These are phyloP conservation scores for Mobula birostris DNA, from an alignment of 2,113 vertebrate genomes.

Conservation along the genomic window DNA sequence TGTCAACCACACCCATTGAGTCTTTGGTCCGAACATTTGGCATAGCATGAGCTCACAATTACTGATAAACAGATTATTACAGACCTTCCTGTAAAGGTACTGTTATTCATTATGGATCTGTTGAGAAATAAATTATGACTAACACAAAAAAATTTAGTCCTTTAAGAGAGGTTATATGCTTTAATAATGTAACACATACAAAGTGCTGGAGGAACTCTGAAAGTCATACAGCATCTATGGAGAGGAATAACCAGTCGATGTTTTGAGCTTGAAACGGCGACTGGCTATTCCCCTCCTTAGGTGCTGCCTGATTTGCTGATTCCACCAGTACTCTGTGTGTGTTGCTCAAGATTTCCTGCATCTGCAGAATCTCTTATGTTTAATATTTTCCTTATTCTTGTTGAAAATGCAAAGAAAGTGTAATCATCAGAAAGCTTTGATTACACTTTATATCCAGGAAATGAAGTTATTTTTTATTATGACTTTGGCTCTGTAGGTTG, in stretches of 20 bases:
- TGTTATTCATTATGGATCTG: not conserved
- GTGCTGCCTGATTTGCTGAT: too few species aligned
- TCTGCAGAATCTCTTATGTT: too few species aligned
- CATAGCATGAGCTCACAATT: not conserved
- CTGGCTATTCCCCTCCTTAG: too few species aligned
- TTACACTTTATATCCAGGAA: not conserved
- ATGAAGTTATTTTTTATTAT: too few species aligned
- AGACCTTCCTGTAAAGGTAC: not conserved
- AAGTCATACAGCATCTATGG: too few species aligned
- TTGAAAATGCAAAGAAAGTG: not conserved
- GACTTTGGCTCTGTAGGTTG: not conserved
- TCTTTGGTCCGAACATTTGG: not conserved
- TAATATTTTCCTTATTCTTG: not conserved
- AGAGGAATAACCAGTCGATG: too few species aligned
- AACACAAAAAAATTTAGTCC: not conserved
- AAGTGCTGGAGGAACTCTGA: too few species aligned
- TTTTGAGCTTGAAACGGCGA: too few species aligned
- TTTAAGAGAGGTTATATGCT: not conserved
- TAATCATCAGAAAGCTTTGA: not conserved
- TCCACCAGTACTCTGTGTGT: too few species aligned
- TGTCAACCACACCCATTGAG: not conserved
- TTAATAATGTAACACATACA: too few species aligned
- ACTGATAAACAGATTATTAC: not conserved
- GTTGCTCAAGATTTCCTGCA: too few species aligned
- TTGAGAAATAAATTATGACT: not conserved